Conservation (phyloP, 2,113 vertebrate species). For the Addax nasomaculatus region DNA sequence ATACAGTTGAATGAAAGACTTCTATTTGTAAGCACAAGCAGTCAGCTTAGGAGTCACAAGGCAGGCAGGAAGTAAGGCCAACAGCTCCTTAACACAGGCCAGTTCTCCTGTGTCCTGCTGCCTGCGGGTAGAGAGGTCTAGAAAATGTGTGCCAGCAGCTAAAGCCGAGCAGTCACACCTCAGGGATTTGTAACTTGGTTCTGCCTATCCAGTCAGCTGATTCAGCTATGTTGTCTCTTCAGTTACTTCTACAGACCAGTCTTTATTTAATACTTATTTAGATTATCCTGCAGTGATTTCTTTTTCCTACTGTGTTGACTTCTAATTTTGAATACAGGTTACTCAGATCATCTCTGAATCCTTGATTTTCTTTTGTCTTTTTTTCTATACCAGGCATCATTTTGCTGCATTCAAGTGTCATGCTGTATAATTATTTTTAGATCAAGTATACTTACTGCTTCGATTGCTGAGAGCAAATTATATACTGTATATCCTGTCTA, state of each 20-base stretch:
- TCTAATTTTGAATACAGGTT: conserved; percentile 8
- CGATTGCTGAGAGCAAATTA: not conserved
- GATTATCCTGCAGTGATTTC: not conserved
- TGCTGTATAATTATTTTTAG: conserved; percentile 37
- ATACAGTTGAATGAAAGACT: not conserved
- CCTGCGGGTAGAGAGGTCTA: not conserved
- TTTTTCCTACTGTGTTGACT: not conserved
- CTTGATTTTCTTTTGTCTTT: conserved; percentile 17
- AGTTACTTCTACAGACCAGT: not conserved
- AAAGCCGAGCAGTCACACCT: not conserved
- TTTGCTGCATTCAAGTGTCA: not conserved
- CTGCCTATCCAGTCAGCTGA: not conserved
- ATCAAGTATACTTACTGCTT: not conserved
- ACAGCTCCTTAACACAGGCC: not conserved
- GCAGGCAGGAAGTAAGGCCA: not conserved
- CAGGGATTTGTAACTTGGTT: not conserved
- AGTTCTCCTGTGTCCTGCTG: not conserved
- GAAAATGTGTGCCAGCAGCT: not conserved
- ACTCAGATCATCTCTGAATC: not conserved
- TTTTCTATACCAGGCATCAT: not conserved
- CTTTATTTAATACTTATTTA: not conserved
- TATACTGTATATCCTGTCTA: not conserved
- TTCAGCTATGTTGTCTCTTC: not conserved
- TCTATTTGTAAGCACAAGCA: not conserved
- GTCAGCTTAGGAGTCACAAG: not conserved